Conservation (phyloP, 2,113 vertebrate species). For the Cebidichthys violaceus region DNA sequence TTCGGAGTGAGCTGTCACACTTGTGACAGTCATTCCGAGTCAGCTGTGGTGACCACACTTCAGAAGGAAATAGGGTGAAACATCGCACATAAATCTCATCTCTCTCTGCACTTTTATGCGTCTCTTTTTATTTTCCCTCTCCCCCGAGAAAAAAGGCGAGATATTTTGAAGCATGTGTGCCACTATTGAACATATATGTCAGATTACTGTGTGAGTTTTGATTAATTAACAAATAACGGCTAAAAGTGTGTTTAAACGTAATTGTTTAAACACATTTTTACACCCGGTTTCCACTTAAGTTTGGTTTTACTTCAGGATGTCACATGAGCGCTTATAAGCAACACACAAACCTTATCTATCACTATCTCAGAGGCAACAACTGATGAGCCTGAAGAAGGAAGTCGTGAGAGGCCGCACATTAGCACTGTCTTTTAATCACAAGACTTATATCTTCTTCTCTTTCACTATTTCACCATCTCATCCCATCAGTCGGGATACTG, state of each 20-base stretch:
- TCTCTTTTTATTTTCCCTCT: not conserved
- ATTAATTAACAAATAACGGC: not conserved
- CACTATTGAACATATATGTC: not conserved
- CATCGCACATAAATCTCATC: slow-evolving; percentile 23
- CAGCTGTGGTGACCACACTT: slow-evolving; percentile 64
- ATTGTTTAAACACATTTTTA: not conserved
- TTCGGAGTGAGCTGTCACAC: slow-evolving; percentile 70
- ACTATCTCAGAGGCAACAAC: slow-evolving; percentile 38
- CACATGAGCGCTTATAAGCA: slow-evolving; percentile 24
- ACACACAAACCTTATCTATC: slow-evolving; percentile 46
- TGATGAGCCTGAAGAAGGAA: slow-evolving; percentile 46
- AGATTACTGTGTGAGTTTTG: not conserved
- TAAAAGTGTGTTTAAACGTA: not conserved
- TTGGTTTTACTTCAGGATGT: slow-evolving; percentile 14
- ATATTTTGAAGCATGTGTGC: not conserved
- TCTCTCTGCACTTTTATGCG: slow-evolving; percentile 26
- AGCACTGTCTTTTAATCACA: slow-evolving; percentile 57
- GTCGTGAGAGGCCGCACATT: slow-evolving; percentile 4
- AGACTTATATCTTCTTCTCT: slow-evolving; percentile 19
- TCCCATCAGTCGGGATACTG: slow-evolving; percentile 6
- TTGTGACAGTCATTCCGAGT: slow-evolving; percentile 69
- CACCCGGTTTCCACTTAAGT: not conserved
- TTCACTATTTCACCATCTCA: slow-evolving; percentile 19
- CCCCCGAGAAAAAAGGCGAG: not conserved
- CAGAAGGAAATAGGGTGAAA: slow-evolving; percentile 50